Percentiles rank a stretch among this genome's conserved stretches.
Conservation (phyloP, 2,797 vertebrate genomes). For the Pangasius macronema region DNA sequence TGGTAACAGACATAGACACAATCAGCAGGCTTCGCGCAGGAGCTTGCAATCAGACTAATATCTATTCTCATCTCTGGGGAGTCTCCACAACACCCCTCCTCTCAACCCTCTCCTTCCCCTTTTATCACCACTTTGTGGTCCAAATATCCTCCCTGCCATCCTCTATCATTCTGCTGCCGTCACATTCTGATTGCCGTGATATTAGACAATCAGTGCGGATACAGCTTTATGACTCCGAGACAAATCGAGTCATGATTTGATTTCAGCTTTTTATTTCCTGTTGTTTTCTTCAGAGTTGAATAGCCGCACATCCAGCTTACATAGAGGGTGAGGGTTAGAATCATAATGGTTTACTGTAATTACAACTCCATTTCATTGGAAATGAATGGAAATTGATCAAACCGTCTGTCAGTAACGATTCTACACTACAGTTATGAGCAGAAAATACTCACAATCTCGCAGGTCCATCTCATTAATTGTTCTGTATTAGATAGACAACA, state of each 20-base stretch:
- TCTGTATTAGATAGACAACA: background rate
- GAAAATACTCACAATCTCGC: background rate
- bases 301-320: slow-evolving; percentile 10
- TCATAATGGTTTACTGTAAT: background rate
- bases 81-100: background rate
- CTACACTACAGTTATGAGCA: background rate
- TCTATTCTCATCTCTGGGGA: slow-evolving; percentile 37
- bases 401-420: background rate
- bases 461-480: background rate
- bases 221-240: slow-evolving; percentile 24
- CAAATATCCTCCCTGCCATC: slow-evolving; percentile 47
- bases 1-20: slow-evolving; percentile 12
- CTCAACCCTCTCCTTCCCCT: background rate
- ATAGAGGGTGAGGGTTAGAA: background rate
- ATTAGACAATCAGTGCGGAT: slow-evolving; percentile 37
- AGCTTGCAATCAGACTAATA: slow-evolving; percentile 43
- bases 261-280: slow-evolving; percentile 26
- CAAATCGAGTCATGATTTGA: slow-evolving; percentile 39
- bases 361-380: background rate
- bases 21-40: slow-evolving; percentile 28
- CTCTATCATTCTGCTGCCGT: slow-evolving; percentile 32
- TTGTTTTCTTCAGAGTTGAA: background rate
- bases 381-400: slow-evolving; percentile 2
- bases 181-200: slow-evolving; percentile 43
- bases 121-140: slow-evolving; percentile 26